Conservation (phyloP, 1,140 invertebrate genomes). For the Leptinotarsa undecemlineata region DNA sequence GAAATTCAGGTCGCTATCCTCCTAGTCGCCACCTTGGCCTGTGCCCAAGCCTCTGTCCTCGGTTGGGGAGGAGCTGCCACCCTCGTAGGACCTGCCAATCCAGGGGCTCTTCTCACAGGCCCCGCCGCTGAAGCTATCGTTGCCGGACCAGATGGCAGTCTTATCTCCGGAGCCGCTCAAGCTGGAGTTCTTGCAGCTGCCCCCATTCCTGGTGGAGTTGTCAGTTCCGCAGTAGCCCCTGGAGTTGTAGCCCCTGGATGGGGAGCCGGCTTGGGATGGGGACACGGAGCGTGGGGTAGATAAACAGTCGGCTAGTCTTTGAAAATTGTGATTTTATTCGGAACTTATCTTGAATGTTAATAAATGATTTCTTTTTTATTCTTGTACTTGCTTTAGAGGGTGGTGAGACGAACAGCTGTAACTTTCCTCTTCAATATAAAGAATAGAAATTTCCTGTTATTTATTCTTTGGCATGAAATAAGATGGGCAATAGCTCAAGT, state of each 20-base stretch:
- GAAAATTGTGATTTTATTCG: slow-evolving; percentile 13
- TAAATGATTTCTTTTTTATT: background rate
- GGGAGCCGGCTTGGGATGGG: slow-evolving; percentile 26
- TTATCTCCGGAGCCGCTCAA: slow-evolving; percentile 40
- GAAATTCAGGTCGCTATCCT: slow-evolving; percentile 42
- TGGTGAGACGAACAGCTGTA: too few species aligned
- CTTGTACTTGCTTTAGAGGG: background rate
- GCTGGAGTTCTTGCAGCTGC: slow-evolving; percentile 43
- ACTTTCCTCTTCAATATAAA: too few species aligned
- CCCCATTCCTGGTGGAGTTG: slow-evolving; percentile 45
- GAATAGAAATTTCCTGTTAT: too few species aligned
- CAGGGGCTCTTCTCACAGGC: slow-evolving; percentile 45
- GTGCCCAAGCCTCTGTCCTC: slow-evolving; percentile 43
- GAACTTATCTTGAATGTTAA: background rate
- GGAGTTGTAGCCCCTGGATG: slow-evolving; percentile 35
- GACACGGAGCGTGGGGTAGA: slow-evolving; percentile 27
- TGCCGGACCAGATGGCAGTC: slow-evolving; percentile 48
- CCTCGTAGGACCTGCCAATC: slow-evolving; percentile 46
- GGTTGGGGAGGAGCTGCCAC: slow-evolving; percentile 39
- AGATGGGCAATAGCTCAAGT: too few species aligned
- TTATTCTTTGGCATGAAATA: too few species aligned
- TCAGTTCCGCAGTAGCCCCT: slow-evolving; percentile 43
- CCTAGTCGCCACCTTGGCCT: slow-evolving; percentile 40
- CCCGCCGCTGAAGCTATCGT: slow-evolving; percentile 39
- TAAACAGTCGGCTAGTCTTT: slow-evolving; percentile 2